These are phyloP conservation scores for Didymodactylos carnosus DNA, from an alignment of 2,888 invertebrate species.

Conservation along the genomic window DNA sequence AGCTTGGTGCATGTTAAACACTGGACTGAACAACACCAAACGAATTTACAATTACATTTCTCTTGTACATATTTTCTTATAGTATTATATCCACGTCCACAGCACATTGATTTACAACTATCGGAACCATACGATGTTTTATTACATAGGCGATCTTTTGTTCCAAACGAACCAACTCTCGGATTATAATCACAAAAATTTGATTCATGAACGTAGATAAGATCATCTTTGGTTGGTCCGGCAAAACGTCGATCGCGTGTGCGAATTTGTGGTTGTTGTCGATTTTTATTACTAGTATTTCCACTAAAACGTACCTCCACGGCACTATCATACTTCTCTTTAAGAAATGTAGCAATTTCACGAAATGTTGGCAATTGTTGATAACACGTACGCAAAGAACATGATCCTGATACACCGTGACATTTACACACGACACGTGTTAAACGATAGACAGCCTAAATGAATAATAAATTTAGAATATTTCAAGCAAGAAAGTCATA, in stretches of 20 bases:
- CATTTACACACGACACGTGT: constrained; percentile 82
- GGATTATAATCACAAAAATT: constrained; percentile 56
- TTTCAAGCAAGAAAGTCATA: not conserved
- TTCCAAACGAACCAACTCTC: constrained; percentile 51
- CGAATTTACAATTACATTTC: constrained; percentile 76
- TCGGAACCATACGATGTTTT: constrained; percentile 44
- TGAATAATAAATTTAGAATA: not conserved
- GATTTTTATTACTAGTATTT: not conserved
- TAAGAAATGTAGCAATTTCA: constrained; percentile 68
- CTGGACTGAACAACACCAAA: constrained; percentile 83
- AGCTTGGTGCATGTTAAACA: constrained; percentile 63
- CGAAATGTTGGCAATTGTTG: constrained; percentile 72
- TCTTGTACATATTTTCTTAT: constrained; percentile 54
- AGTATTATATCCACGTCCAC: constrained; percentile 66
- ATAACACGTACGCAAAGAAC: constrained; percentile 75
- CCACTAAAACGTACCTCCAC: constrained; percentile 59
- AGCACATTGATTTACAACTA: constrained; percentile 68
- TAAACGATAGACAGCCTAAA: constrained; percentile 59
- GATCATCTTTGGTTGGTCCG: constrained; percentile 67
- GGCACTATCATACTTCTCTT: constrained; percentile 75
- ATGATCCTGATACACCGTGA: constrained; percentile 83
- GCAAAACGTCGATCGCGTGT: constrained; percentile 56
- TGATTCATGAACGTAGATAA: constrained; percentile 80
- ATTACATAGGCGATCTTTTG: constrained; percentile 33
- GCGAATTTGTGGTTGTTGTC: constrained; percentile 39